Conservation (phyloP, 2,888 invertebrate genomes). For the Drosophila monieri region DNA sequence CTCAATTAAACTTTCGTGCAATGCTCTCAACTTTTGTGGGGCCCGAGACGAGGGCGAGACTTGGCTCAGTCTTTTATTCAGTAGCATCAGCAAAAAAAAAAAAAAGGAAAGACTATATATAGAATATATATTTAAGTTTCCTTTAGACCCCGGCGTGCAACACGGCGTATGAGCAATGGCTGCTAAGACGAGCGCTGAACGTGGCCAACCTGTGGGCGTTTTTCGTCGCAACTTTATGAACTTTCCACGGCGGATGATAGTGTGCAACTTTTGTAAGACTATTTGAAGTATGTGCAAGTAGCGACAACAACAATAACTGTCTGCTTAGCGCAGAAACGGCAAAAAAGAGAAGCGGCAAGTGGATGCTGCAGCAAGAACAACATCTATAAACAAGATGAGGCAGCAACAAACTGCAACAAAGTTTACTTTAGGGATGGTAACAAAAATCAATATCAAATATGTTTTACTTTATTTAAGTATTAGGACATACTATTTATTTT, state of each 20-base stretch:
- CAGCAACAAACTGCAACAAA: slow-evolving; percentile 41
- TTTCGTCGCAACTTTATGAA: slow-evolving; percentile 73
- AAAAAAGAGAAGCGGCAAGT: slow-evolving; percentile 7
- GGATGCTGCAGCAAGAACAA: slow-evolving; percentile 33
- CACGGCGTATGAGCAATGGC: slow-evolving; percentile 71
- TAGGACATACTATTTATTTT: too few relatives aligned
- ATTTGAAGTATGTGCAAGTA: slow-evolving; percentile 74
- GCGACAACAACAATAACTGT: slow-evolving; percentile 55
- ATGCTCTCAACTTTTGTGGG: slow-evolving; percentile 69
- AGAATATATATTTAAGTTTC: slow-evolving; percentile 14
- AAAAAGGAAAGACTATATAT: slow-evolving; percentile 16
- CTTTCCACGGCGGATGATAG: slow-evolving; percentile 52
- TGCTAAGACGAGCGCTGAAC: slow-evolving; percentile 52
- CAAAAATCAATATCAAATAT: not conserved
- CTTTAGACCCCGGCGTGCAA: slow-evolving; percentile 39
- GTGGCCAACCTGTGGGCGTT: slow-evolving; percentile 73
- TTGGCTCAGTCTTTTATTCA: slow-evolving; percentile 49
- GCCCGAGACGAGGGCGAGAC: slow-evolving; percentile 45
- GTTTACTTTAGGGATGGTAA: slow-evolving; percentile 28
- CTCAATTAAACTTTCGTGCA: slow-evolving; percentile 83
- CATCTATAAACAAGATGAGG: slow-evolving; percentile 35
- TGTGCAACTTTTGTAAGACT: slow-evolving; percentile 62
- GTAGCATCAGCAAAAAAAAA: slow-evolving; percentile 35
- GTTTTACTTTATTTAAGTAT: not conserved
- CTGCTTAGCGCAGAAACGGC: slow-evolving; percentile 41